Percentiles rank a stretch among this genome's conserved stretches.
Evolutionary conservation across 2,113 vertebrate genomes (phyloP).

Genomic region (Platysternon megacephalum): DNA sequence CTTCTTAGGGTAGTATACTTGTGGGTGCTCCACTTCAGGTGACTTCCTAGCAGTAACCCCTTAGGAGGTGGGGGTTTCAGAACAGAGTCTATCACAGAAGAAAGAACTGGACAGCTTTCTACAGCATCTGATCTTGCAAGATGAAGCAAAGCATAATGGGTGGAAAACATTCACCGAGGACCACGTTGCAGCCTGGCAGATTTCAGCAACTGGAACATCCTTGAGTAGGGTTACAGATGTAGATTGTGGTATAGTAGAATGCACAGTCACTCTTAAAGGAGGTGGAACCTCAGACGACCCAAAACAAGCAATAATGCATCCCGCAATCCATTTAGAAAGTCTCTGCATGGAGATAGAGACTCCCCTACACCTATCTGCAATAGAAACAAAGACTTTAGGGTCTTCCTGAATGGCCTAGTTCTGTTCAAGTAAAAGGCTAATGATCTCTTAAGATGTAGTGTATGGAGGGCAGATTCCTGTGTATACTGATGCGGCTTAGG

Average conservation of each 20-base stretch:
- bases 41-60: not conserved
- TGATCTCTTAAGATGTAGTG: not conserved
- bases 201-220: not conserved
- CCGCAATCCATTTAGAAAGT: not conserved
- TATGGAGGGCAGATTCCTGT: not conserved
- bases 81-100: not conserved
- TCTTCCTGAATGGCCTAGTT: not conserved
- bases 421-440: not conserved
- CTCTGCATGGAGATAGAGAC: not conserved
- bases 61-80: not conserved
- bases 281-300: not conserved
- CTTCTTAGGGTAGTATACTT: no score
- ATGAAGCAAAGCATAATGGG: not conserved
- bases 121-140: not conserved
- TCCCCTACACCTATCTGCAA: not conserved
- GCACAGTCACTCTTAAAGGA: not conserved
- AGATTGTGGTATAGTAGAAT: not conserved
- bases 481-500: not conserved
- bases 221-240: not conserved
- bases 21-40: not conserved
- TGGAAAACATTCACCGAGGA: not conserved
- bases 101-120: not conserved
- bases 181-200: not conserved
- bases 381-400: not conserved
- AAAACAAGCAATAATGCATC: not conserved